Base-by-base conservation (phyloP, 64 coral and sea anemone genomes). In the Actinia tenebrosa region DNA sequence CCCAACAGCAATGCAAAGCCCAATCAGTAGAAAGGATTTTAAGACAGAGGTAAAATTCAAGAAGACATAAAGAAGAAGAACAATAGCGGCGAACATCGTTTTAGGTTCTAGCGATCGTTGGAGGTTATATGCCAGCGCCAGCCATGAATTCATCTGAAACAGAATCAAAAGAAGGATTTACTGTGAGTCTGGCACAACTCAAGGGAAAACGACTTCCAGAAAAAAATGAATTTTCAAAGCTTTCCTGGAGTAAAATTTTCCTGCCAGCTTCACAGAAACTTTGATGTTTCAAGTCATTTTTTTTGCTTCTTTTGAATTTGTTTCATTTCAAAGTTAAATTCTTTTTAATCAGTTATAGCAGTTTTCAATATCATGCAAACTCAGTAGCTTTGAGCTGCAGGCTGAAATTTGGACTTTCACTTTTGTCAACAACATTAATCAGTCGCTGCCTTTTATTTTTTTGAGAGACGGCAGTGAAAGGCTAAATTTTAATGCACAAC, bases 121-220 rank as follows among this genome's bases (percentile, higher is more conserved):
- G 45, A 89, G 69, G 84, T 88, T 78, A 82, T 84, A 47, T 68
- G 89, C 85, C 90, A 92, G 88, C 84, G 54, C 53, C 81, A 52
- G 80, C 79, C 84, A 89, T 83, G 94, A 58, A 88, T 75, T 96
- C 60, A 98, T 98, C 95, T 98, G 95, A 94, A 98, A 98, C 55
- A 63, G 90, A 98, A 98, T 64, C 61, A 93, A 91, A 98, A 88
- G 92, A 86, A 98, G 64, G 89, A 82, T 88, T 98, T 94, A 98
- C 95, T 98, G 91, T 94, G 89, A 82, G 83, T 53, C 60, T 89
- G 43, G 78, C 26, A 83, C 17, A 77, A 86, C 66, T 75, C 61
- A 68, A 80, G 25, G 77, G 75, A n/a, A 27, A 45, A 64, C 11
- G 42, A 61, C 8, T 53, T 92, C 80, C 89, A 86, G 71, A 58